Evolutionary conservation across 2,113 vertebrate species (phyloP).

Genomic region (Xiphorhynchus elegans): DNA sequence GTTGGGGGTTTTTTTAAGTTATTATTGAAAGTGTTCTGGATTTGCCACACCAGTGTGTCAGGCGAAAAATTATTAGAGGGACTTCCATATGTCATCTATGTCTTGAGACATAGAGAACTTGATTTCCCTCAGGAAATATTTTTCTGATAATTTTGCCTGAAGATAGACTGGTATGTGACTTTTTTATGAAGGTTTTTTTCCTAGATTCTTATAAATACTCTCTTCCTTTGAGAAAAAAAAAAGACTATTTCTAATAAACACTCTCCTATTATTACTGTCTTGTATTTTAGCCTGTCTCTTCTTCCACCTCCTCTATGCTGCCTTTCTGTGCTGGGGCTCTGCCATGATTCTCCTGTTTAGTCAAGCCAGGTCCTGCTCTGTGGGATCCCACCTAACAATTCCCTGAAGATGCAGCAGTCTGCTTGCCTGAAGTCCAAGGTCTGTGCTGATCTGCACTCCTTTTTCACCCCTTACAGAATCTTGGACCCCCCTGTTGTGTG

Average conservation of each 20-base stretch:
- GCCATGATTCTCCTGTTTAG: neutral
- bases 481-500: rapidly evolving
- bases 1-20: neutral
- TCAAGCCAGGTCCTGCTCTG: neutral
- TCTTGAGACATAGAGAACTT: neutral
- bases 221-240: neutral
- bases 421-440: neutral
- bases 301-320: neutral
- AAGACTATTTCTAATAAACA: neutral
- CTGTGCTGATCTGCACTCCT: neutral
- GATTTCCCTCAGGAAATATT: neutral
- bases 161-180: neutral
- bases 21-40: neutral
- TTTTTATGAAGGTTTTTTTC: neutral
- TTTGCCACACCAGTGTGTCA: neutral
- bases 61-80: neutral
- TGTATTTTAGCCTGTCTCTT: neutral
- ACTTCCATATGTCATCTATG: neutral
- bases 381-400: neutral
- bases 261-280: neutral
- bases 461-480: neutral
- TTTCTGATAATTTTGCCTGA: neutral
- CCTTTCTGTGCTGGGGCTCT: neutral
- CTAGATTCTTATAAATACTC: neutral
- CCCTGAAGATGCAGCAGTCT: neutral